Conservation (phyloP, 2,888 invertebrate species). For the Eumerus sabulonum region DNA sequence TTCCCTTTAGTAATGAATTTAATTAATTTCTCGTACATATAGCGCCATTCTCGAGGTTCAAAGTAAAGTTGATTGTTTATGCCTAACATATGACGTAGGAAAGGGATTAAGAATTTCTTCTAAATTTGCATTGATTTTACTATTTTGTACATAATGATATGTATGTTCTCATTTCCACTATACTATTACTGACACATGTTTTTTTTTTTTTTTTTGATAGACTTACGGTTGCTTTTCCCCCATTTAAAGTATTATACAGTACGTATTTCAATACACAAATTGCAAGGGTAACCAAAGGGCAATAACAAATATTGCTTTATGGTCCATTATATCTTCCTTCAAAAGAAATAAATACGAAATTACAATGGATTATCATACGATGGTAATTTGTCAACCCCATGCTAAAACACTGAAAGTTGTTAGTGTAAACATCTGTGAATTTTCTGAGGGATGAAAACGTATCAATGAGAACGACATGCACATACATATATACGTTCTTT, state of each 20-base stretch:
- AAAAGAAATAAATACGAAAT: slow-evolving; percentile 55
- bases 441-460: slow-evolving; percentile 54
- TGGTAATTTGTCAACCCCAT: slow-evolving; percentile 67
- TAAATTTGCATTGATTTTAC: too few species aligned
- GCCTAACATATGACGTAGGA: too few species aligned
- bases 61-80: too few species aligned
- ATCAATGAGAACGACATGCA: slow-evolving; percentile 46
- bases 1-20: too few species aligned
- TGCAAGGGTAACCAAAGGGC: slow-evolving; percentile 40
- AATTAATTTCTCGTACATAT: too few species aligned
- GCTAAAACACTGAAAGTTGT: slow-evolving; percentile 41
- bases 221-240: slow-evolving; percentile 33
- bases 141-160: too few species aligned
- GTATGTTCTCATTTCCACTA: too few species aligned
- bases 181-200: slow-evolving; percentile 54
- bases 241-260: slow-evolving; percentile 51
- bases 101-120: too few species aligned
- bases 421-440: slow-evolving; percentile 64
- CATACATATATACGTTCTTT: slow-evolving; percentile 8
- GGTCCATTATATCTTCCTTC: slow-evolving; percentile 75
- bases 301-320: slow-evolving; percentile 78
- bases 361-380: slow-evolving; percentile 61
- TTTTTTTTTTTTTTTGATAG: slow-evolving; percentile 23
- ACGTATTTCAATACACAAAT: slow-evolving; percentile 24
- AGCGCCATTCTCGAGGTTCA: too few species aligned